phyloP scores from a whole-genome alignment of 1,140 invertebrate genomes.

The Marisa cornuarietis region DNA sequence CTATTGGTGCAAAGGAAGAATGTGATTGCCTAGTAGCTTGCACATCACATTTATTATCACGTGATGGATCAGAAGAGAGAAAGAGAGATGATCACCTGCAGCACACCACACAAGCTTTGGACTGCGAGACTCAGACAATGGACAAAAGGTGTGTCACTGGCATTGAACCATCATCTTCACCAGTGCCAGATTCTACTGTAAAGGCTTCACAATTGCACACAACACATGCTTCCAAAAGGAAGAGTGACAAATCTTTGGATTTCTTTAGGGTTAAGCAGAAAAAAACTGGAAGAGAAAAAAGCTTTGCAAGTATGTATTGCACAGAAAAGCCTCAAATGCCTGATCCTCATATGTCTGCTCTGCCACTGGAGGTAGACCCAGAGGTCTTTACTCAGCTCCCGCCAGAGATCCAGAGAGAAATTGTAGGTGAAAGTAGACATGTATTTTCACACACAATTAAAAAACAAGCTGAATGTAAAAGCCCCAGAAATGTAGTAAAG shows the following conservation, averaged over 20 bases:
- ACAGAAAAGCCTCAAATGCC: not conserved
- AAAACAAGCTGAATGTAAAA: not conserved
- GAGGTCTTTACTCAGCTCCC: slow-evolving; percentile 34
- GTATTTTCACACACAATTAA: not conserved
- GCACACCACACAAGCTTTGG: no score
- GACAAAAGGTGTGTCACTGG: no score
- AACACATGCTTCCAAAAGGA: not conserved
- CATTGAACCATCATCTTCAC: no score
- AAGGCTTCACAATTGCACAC: not conserved
- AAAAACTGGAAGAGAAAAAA: slow-evolving; percentile 1
- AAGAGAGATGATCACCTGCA: no score
- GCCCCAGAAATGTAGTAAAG: not conserved
- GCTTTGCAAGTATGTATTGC: not conserved
- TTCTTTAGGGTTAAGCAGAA: not conserved
- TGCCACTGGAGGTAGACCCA: slow-evolving; percentile 25
- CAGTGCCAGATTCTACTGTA: not conserved
- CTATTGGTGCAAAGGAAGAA: no score
- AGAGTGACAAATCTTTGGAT: not conserved
- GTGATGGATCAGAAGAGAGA: not conserved
- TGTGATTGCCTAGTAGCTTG: not conserved
- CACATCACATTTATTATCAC: not conserved
- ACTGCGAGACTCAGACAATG: no score
- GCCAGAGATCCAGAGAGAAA: slow-evolving; percentile 33
- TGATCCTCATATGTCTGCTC: not conserved
- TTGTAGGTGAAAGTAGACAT: not conserved